Base-by-base conservation (phyloP, 2,113 vertebrate species). In the Melanerpes aurifrons region DNA sequence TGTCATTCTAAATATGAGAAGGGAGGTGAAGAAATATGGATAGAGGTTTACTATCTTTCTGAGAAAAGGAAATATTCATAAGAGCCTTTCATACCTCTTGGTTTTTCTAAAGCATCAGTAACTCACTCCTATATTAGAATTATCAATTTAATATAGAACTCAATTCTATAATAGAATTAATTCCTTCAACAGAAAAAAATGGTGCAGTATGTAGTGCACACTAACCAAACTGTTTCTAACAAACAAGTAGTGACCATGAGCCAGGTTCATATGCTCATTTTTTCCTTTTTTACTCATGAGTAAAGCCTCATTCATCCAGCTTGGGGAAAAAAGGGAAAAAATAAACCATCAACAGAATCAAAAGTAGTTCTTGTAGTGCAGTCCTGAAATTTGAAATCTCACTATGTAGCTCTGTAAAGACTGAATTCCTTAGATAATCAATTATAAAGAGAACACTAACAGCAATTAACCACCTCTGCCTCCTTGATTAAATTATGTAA, bases 391-490 rank as follows among this genome's bases (percentile, higher is more conserved):
- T 13, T 32, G 43, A 89, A 87, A 77, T 62, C 45, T 68, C 69
- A 25, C 37, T 62, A 4, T 22, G 12, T 6, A 72, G 17, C 35
- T 81, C 17, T 54, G 7, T 47, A 66, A 59, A 12, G 2, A 66
- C 37, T 40, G 54, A 90, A 86, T 58, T 8, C 21, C 19, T 57
- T 28, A 67, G 58, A 22, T 37, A 90, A 64, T 28, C 9, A 64
- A 8, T 74, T 68, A 14, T 2, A 32, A 75, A 93, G 12, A 56
- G 1, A 47, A 50, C 6, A 61, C 16, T 18, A 72, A 79, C 2
- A 43, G 16, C 7, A 82, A 62, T 61, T 37, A 25, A 3, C 9
- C 37, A 37, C 11, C 26, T 82, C n/a, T 0, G 0, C 1, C 1
- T 22, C 16, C 31, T 56, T 84, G 69, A 58, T 54, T 86, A 69